Base-by-base conservation (phyloP, 1,140 invertebrate genomes). In the Plectus sambesii region DNA sequence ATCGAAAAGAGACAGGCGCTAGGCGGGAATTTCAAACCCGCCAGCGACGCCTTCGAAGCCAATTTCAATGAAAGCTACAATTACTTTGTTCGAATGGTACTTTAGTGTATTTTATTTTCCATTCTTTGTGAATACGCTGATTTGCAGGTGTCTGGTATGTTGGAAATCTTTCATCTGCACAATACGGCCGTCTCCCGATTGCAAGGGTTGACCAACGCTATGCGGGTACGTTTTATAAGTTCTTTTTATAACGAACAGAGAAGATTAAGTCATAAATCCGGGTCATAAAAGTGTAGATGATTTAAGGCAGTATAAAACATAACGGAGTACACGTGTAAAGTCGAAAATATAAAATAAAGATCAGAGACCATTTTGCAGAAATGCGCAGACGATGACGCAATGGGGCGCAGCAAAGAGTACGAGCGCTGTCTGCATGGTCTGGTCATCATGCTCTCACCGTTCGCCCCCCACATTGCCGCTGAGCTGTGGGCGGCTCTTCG, bases 401-500 rank as follows among this genome's bases (percentile, higher is more conserved):
- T 47, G 19, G 57, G 41, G 9, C 26, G 19, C n/a, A n/a, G n/a
- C n/a, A n/a, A n/a, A n/a, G 60, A 69, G 46, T 57, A 45, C 5
- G 58, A 69, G 42, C 41, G 60, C 24, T 66, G 60, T 39, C 20
- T 66, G 2, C 47, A 62, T 37, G 45, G 65, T n/a, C 29, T 66
- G 8, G 47, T 66, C 25, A 45, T 62, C 4, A 66, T 66, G 66
- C 20, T 60, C 15, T 19, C 59, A 58, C 36, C 58, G 6, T 68
- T 66, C 45, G 63, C 61, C 5, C 66, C 64, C 23, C 40, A 63
- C 42, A 39, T 49, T 17, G 61, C 63, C 15, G 26, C 25, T 17
- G 55, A 68, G 47, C 47, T 64, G 23, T 66, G 56, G 62, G 17
- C 40, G 9, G 54, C 44, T 2, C 29, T 66, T 8, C 19, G 35